Base-by-base conservation (phyloP, 2,888 invertebrate genomes). In the Megastigmus dorsalis region DNA sequence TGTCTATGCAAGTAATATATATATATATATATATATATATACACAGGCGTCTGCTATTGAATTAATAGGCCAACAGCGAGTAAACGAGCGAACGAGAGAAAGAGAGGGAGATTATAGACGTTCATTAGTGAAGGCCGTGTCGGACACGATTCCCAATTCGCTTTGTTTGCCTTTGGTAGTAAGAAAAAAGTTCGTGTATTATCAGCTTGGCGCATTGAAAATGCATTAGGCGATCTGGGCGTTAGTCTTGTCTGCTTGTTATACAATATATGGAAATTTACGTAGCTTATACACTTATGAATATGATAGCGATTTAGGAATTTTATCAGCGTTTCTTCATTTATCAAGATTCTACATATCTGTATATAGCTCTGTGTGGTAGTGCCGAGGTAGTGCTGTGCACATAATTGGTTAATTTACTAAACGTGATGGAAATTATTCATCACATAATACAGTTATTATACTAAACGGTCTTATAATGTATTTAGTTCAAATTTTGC, bases 101-200 rank as follows among this genome's bases (percentile, higher is more conserved):
- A 36, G 41, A 28, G 48, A 45, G 28, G 52, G 20, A 43, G 28
- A 59, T 65, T 65, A 50, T 59, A 59, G 45, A 63, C 65, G 75
- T 71, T 75, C 63, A 68, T 75, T 75, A 75, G 33, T 18, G 71
- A 75, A 75, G 75, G 75, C 50, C 71, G 67, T 62, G 52, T 75
- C n/a, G 54, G 63, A 57, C 67, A 75, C 75, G 71, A 75, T 36
- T 72, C 55, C 57, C 26, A 72, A 67, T 67, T 67, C 54, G 23
- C 67, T 67, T 67, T 73, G 60, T 67, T 54, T 73, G 60, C 54
- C 15, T 50, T 52, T 26, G 15, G n/a, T 30, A 52, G 55, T 13
- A 26, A 43, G 15, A 20, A 54, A 33, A 52, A 33, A 43, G 15
- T n/a, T 6, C 7, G n/a, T 38, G 38, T 38, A 66, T 66, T 66